Evolutionary conservation across 2,113 vertebrate genomes (phyloP), one percentile per base, ranked within the genome.

Genomic region (Colius striatus): DNA sequence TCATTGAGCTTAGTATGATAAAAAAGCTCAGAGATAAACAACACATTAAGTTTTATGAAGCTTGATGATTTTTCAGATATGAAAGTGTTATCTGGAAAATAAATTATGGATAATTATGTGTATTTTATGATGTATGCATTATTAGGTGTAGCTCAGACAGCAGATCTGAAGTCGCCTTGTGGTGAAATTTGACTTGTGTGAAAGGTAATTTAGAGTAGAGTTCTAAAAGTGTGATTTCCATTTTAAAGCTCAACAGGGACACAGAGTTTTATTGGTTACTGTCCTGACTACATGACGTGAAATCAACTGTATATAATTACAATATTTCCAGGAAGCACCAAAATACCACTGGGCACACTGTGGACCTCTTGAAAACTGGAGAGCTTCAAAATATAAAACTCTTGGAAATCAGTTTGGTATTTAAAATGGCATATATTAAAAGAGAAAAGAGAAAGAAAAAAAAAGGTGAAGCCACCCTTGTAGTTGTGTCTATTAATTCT

Each of bases 231-330:
- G 3, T 71, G 20, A 67, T 75, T 95, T 89, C 88, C 90, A 84
- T 93, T 96, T 86, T 51, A 92, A 83, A 96, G 27, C 79, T 94
- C 90, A 74, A 80, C 14, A 0, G 92, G 94, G 72, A 67, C 51
- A 80, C 16, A 48, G 16, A 4, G 5, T 93, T 13, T 70, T 80
- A 70, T 16, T 79, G 60, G 55, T 62, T 88, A 86, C 54, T 84
- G 15, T 86, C 29, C 48, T 86, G 51, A 12, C 29, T 86, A 32
- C 38, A 30, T 55, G 34, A 60, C 11, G 22, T 48, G 51, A 74
- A 51, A 47, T 54, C 43, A 92, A 67, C 38, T 67, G 32, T 55
- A 74, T 9, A 34, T 92, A 93, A 95, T 94, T 93, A 90, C 90
- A 97, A 78, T 86, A 83, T 63, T 92, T 80, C 38, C 79, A 67